Evolutionary conservation across 2,797 vertebrate species (phyloP).

Genomic region (Phrynocephalus forsythii): DNA sequence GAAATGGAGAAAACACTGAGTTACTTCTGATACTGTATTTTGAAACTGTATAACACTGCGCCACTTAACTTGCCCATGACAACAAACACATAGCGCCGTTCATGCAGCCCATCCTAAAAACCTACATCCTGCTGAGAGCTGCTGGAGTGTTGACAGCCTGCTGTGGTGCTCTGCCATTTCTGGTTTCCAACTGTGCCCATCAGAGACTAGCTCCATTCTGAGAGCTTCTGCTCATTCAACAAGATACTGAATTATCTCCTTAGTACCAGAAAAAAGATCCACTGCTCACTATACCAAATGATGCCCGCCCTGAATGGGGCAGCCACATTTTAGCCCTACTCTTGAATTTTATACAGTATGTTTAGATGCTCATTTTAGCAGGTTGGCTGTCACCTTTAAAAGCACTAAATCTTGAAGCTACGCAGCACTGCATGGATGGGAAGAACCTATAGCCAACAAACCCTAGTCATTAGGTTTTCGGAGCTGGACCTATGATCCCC

Average conservation of each 20-base stretch:
- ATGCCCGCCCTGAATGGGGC: too few species aligned
- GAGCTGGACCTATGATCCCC: not conserved
- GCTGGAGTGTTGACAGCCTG: too few species aligned
- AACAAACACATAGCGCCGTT: not conserved
- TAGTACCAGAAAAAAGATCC: too few species aligned
- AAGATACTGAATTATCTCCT: too few species aligned
- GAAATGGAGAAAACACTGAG: not conserved
- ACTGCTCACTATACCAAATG: too few species aligned
- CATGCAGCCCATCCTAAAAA: not conserved
- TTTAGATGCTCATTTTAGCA: not conserved
- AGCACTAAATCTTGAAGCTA: not conserved
- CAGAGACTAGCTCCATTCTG: too few species aligned
- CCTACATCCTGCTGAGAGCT: not conserved
- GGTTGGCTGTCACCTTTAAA: not conserved
- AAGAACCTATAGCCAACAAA: not conserved
- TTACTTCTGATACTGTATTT: not conserved
- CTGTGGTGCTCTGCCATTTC: too few species aligned
- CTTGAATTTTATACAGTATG: too few species aligned
- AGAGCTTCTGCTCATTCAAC: too few species aligned
- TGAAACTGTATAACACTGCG: not conserved
- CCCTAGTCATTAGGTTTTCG: not conserved
- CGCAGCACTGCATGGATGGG: not conserved
- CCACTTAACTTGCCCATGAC: not conserved
- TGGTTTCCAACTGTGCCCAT: too few species aligned
- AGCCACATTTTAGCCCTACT: too few species aligned